phyloP scores from a whole-genome alignment of 2,888 invertebrate genomes.

The Drosophila crucigera region DNA sequence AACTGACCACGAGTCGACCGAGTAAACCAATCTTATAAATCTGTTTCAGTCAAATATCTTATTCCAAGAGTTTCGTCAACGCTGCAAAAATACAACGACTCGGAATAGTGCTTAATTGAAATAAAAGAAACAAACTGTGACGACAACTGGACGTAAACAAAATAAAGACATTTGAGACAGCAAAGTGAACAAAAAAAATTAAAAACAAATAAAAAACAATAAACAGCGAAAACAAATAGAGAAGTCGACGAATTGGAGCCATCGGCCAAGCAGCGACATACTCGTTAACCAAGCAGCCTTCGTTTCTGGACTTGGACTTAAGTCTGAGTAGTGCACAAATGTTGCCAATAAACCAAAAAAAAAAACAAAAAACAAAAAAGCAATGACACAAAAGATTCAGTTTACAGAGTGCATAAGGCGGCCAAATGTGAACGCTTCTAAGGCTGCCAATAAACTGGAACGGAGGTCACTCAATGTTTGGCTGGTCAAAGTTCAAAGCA shows the following conservation, averaged over 20 bases:
- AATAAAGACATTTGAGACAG: conserved; percentile 59
- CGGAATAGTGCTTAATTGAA: conserved; percentile 52
- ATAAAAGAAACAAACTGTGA: conserved; percentile 39
- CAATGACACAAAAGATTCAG: conserved; percentile 79
- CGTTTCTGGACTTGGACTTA: conserved; percentile 33
- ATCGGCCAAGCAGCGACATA: conserved; percentile 12
- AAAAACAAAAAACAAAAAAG: conserved; percentile 39
- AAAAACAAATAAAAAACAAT: conserved; percentile 19
- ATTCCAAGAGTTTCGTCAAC: conserved; percentile 30
- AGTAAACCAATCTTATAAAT: conserved; percentile 13
- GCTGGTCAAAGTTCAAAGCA: conserved; percentile 8
- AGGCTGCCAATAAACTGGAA: conserved; percentile 48
- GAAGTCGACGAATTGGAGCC: conserved; percentile 58
- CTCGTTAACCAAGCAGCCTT: conserved; percentile 22
- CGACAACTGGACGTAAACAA: conserved; percentile 46
- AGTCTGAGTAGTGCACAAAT: not conserved
- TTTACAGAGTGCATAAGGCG: conserved; percentile 51
- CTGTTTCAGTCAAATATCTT: conserved; percentile 20
- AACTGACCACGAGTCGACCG: not conserved
- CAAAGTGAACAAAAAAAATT: conserved; percentile 13
- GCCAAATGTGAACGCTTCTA: conserved; percentile 67
- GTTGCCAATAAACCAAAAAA: conserved; percentile 23
- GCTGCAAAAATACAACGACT: conserved; percentile 38
- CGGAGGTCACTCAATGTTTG: conserved; percentile 35
- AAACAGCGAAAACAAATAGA: conserved; percentile 29